These are phyloP conservation scores for Virgularia gustaviana DNA, from an alignment of 92 coral and sea anemone species.

Conservation along the genomic window DNA sequence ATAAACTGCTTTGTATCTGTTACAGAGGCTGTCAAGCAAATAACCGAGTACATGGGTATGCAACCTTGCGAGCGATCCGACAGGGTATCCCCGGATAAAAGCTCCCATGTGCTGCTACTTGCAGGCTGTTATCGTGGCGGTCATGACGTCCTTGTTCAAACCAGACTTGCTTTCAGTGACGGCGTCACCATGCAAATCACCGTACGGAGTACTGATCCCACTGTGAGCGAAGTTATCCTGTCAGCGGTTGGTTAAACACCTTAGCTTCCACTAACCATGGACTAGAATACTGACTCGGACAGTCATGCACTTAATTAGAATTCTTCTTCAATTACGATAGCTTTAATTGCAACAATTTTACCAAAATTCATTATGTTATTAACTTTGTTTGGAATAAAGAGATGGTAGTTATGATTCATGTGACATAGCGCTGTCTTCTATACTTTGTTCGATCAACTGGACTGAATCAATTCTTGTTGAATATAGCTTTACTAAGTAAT, in stretches of 20 bases:
- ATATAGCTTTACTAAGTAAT: too few species aligned
- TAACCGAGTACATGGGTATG: slow-evolving; percentile 96
- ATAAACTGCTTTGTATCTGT: not conserved
- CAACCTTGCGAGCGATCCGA: slow-evolving; percentile 97
- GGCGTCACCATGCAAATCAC: slow-evolving; percentile 98
- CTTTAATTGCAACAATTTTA: too few species aligned
- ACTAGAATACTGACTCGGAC: too few species aligned
- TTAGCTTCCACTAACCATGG: not conserved
- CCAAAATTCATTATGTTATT: too few species aligned
- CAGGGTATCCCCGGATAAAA: slow-evolving; percentile 86
- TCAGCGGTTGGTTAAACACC: slow-evolving; percentile 80
- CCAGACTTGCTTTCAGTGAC: slow-evolving; percentile 93
- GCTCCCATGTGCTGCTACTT: slow-evolving; percentile 81
- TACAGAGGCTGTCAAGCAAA: slow-evolving; percentile 97
- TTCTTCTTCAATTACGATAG: not conserved
- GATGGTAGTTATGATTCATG: too few species aligned
- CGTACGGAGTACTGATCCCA: slow-evolving; percentile 91
- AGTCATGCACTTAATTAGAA: too few species aligned
- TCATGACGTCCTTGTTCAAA: slow-evolving; percentile 84
- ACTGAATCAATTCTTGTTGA: too few species aligned
- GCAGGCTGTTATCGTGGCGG: slow-evolving; percentile 99
- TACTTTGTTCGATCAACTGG: too few species aligned
- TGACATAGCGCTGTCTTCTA: too few species aligned
- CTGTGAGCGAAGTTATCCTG: slow-evolving; percentile 88
- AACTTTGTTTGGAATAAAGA: too few species aligned